Conservation (phyloP, 2,797 vertebrate genomes). For the Lagocephalus sceleratus region DNA sequence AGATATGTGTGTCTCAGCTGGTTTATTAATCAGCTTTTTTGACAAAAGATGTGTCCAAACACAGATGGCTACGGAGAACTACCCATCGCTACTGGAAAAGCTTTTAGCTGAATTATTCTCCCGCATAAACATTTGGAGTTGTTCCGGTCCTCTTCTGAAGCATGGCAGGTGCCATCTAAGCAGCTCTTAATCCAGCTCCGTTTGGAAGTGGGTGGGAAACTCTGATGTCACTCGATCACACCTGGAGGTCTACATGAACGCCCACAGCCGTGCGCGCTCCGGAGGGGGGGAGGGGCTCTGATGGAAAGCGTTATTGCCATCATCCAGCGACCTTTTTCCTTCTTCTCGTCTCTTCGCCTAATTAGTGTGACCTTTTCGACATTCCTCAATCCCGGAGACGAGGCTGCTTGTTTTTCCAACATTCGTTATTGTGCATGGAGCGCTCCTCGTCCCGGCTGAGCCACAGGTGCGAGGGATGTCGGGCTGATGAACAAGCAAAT, state of each 20-base stretch:
- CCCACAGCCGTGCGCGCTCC: constrained; percentile 13
- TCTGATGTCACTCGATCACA: too few species aligned
- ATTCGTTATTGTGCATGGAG: constrained; percentile 29
- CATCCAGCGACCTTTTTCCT: background rate
- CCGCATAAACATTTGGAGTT: constrained; percentile 3
- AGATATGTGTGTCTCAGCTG: constrained; percentile 42
- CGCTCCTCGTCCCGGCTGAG: constrained; percentile 21
- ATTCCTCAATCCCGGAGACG: constrained; percentile 21
- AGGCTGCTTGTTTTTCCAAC: constrained; percentile 19
- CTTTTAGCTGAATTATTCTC: background rate
- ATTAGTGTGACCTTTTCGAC: constrained; percentile 50
- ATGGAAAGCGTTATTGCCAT: background rate
- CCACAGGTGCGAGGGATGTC: constrained; percentile 39
- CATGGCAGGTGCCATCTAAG: too few species aligned
- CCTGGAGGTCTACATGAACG: too few species aligned
- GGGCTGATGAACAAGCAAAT: constrained; percentile 33
- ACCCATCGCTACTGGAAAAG: constrained; percentile 4
- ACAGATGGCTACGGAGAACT: constrained; percentile 3
- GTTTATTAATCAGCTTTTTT: constrained; percentile 51
- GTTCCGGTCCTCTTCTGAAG: constrained; percentile 21
- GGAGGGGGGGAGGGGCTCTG: constrained; percentile 30
- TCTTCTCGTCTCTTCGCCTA: constrained; percentile 11
- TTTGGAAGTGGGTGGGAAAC: too few species aligned
- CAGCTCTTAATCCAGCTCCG: too few species aligned
- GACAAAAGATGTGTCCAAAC: constrained; percentile 12